phyloP scores from a whole-genome alignment of 2,888 invertebrate species.

The Endomychus coccineus region DNA sequence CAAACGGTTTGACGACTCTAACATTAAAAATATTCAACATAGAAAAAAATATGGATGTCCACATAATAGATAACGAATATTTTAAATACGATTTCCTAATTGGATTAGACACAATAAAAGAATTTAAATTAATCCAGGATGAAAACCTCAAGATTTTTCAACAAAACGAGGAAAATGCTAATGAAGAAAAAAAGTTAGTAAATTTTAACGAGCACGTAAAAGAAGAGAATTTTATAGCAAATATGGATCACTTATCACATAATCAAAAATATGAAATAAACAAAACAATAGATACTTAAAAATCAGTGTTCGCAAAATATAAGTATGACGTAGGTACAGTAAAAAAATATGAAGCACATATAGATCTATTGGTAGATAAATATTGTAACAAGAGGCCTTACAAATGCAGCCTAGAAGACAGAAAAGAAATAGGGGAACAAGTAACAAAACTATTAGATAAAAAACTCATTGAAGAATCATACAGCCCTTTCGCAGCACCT shows the following conservation, averaged over 20 bases:
- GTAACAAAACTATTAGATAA: constrained; percentile 20
- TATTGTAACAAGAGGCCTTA: constrained; percentile 3
- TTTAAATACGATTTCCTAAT: constrained; percentile 20
- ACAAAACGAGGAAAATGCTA: constrained; percentile 12
- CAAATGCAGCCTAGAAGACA: not conserved
- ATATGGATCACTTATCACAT: too few species aligned
- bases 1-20: constrained; percentile 16
- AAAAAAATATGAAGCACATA: constrained; percentile 3
- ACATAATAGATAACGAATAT: constrained; percentile 17
- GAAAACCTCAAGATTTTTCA: constrained; percentile 17
- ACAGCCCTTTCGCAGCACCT: constrained; percentile 23
- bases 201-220: too few species aligned
- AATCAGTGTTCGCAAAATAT: too few species aligned
- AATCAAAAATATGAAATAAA: too few species aligned
- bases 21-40: constrained; percentile 19
- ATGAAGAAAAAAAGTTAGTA: too few species aligned
- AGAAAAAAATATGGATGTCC: too few species aligned
- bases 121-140: constrained; percentile 18
- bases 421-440: constrained; percentile 21
- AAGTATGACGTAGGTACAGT: too few species aligned
- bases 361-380: too few species aligned
- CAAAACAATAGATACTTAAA: too few species aligned
- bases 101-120: constrained; percentile 18
- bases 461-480: constrained; percentile 25
- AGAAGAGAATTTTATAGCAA: too few species aligned